Evolutionary conservation across 2,888 invertebrate genomes (phyloP).

Genomic region (Anthophora plumipes): DNA sequence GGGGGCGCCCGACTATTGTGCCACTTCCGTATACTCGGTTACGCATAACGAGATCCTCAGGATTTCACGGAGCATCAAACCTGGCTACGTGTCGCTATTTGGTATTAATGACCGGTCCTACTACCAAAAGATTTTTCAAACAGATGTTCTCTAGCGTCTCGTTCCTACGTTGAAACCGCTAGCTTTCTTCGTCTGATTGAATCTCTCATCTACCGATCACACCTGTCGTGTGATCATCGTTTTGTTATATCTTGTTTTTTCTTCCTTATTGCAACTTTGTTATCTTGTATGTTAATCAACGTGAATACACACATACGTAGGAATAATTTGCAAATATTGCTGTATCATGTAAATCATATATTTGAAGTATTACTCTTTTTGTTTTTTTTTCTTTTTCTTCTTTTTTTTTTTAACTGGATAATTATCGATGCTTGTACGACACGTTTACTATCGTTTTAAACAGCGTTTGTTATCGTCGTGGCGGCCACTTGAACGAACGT

Average conservation of each 20-base stretch:
- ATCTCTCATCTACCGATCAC: conserved; percentile 10
- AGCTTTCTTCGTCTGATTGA: background rate
- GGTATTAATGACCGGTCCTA: conserved; percentile 61
- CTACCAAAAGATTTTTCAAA: conserved; percentile 37
- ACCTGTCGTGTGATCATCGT: conserved; percentile 14
- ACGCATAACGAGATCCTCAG: conserved; percentile 81
- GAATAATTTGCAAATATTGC: background rate
- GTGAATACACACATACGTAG: background rate
- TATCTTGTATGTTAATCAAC: background rate
- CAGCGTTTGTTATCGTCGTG: conserved; percentile 58
- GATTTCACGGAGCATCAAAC: conserved; percentile 71
- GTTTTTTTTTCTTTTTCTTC: background rate
- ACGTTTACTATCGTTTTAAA: conserved; percentile 45
- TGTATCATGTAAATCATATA: background rate
- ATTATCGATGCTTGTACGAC: conserved; percentile 31
- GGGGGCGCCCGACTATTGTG: conserved; percentile 71
- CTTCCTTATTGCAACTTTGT: background rate
- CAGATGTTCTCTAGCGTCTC: conserved; percentile 61
- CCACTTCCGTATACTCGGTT: conserved; percentile 79
- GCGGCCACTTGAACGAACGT: conserved; percentile 50
- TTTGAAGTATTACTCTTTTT: background rate
- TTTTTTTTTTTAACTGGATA: background rate
- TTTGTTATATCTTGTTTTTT: background rate
- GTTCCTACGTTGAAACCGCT: background rate
- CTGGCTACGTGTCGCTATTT: conserved; percentile 56